Conservation (phyloP, 2,113 vertebrate genomes). For the Thryonomys swinderianus region DNA sequence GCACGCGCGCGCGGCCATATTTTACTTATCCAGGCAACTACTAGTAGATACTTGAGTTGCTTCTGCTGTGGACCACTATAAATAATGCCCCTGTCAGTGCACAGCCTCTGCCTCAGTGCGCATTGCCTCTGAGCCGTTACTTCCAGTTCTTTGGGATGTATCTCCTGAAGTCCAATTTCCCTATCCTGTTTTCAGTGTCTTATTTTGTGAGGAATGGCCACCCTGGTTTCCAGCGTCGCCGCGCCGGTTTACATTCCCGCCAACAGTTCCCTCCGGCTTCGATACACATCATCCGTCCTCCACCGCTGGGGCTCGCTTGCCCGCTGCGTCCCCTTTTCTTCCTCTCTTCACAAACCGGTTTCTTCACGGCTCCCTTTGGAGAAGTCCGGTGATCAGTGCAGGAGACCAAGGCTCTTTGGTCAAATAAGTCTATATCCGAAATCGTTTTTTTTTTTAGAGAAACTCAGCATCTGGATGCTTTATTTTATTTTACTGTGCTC, state of each 20-base stretch:
- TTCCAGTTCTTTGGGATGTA: background rate
- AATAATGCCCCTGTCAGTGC: background rate
- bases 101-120: background rate
- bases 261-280: background rate
- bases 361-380: background rate
- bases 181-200: background rate
- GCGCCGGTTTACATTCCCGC: background rate
- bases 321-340: fast-evolving
- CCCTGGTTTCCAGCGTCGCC: background rate
- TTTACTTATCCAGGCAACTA: background rate
- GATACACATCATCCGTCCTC: background rate
- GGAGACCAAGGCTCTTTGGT: background rate
- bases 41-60: background rate
- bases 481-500: background rate
- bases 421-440: background rate
- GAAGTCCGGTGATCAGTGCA: background rate
- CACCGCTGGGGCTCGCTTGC: background rate
- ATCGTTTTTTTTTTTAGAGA: background rate
- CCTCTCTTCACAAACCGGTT: background rate
- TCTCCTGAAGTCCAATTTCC: background rate
- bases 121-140: background rate
- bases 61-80: background rate
- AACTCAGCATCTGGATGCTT: background rate
- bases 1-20: too few relatives aligned
- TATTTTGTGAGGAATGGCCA: background rate